phyloP scores from a whole-genome alignment of 2,113 vertebrate species.

The Hiodon alosoides region DNA sequence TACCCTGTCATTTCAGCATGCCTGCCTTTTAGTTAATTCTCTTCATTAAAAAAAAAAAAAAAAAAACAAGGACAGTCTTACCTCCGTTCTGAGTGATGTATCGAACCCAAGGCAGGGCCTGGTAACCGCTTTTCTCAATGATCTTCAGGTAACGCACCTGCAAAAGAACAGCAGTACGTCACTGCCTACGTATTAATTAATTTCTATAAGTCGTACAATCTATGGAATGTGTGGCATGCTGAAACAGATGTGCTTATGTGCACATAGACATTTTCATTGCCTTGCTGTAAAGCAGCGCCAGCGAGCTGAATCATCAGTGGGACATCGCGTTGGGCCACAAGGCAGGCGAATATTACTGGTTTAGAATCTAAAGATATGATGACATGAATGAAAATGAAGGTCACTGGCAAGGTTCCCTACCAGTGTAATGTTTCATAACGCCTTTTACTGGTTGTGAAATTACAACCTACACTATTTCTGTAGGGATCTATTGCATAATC shows the following conservation, averaged over 20 bases:
- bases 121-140: constrained; percentile 74
- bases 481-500: constrained; percentile 21
- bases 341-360: constrained; percentile 39
- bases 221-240: neutral
- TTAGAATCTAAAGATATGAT: constrained; percentile 22
- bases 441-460: constrained; percentile 26
- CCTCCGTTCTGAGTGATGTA: constrained; percentile 83
- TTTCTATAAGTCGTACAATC: neutral
- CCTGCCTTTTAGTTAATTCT: neutral
- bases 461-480: constrained; percentile 10
- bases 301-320: neutral
- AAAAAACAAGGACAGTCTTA: constrained; percentile 30
- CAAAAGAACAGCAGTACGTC: neutral
- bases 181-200: neutral
- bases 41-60: neutral
- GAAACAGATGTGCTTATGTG: no score
- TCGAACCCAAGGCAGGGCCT: constrained; percentile 62
- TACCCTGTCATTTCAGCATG: neutral
- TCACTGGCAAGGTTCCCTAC: constrained; percentile 36
- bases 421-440: constrained; percentile 13
- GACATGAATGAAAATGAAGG: constrained; percentile 37
- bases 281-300: neutral
- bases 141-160: constrained; percentile 77
- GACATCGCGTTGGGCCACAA: constrained; percentile 22
- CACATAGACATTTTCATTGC: neutral